Evolutionary conservation across 2,888 invertebrate species (phyloP).

Genomic region (Drosophila ustulata): DNA sequence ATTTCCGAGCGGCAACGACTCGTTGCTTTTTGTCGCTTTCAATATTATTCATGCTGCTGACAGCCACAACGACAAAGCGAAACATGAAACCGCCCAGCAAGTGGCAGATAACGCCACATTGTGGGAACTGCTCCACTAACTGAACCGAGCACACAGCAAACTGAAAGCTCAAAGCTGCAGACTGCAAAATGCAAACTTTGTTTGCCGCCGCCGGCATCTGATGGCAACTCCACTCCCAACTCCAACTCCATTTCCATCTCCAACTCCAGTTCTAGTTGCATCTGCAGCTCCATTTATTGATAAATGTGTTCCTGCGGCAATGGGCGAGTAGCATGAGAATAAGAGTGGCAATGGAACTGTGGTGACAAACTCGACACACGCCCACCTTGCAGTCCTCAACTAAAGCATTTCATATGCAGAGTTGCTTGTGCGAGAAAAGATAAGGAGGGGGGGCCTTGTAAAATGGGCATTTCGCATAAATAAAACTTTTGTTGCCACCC

Average conservation of each 20-base stretch:
- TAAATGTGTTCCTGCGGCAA: slow-evolving; percentile 39
- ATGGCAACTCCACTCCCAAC: slow-evolving; percentile 7
- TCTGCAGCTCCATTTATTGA: slow-evolving; percentile 44
- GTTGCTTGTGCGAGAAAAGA: not conserved
- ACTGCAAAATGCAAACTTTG: slow-evolving; percentile 39
- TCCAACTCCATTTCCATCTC: slow-evolving; percentile 13
- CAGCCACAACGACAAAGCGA: slow-evolving; percentile 61
- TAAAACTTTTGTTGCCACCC: slow-evolving; percentile 60
- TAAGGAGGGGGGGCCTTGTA: not conserved
- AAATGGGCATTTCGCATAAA: slow-evolving; percentile 38
- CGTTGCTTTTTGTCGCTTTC: slow-evolving; percentile 45
- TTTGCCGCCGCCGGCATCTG: slow-evolving; percentile 27
- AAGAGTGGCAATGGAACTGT: slow-evolving; percentile 34
- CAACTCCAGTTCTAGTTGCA: slow-evolving; percentile 19
- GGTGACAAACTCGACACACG: slow-evolving; percentile 43
- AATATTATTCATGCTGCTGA: slow-evolving; percentile 70
- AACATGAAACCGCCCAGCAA: slow-evolving; percentile 73
- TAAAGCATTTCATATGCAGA: slow-evolving; percentile 41
- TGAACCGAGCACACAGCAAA: not conserved
- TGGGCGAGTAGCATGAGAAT: slow-evolving; percentile 10
- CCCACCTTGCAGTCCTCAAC: slow-evolving; percentile 42
- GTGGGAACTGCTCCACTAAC: slow-evolving; percentile 54
- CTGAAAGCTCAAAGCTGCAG: slow-evolving; percentile 42
- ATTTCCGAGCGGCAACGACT: not conserved
- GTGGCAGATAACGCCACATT: slow-evolving; percentile 71